Percentiles rank a stretch among this genome's conserved stretches.
Conservation (phyloP, 2,113 vertebrate species). For the Himantopus leucocephalus region DNA sequence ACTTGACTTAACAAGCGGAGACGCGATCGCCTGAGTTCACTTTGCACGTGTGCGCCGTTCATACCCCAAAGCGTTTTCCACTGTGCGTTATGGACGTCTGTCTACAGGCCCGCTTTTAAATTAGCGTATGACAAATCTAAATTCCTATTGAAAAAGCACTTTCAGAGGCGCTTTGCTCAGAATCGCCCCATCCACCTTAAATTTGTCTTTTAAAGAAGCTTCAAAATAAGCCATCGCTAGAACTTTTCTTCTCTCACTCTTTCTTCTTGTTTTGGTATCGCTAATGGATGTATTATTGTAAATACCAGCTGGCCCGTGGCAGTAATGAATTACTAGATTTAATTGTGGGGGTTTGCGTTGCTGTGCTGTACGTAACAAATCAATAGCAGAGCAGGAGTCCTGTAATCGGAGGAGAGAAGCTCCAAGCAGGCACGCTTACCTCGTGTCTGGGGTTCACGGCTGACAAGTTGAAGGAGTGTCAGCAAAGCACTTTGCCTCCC, state of each 20-base stretch:
- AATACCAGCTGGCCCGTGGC: background rate
- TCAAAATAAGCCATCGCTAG: background rate
- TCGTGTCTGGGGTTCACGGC: background rate
- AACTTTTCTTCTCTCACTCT: background rate
- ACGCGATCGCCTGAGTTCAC: accelerated
- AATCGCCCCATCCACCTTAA: accelerated
- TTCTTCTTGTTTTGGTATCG: background rate
- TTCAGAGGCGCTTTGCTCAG: background rate
- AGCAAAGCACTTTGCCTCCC: background rate
- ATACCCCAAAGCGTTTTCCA: background rate
- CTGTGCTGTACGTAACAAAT: background rate
- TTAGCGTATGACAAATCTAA: accelerated
- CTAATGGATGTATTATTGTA: background rate
- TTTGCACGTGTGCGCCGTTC: too few species aligned
- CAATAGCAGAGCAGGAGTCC: background rate
- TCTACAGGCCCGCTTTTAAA: background rate
- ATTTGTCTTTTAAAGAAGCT: background rate
- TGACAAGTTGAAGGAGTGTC: background rate
- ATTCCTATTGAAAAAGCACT: background rate
- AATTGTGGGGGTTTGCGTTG: background rate
- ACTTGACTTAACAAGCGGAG: background rate
- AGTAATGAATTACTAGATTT: background rate
- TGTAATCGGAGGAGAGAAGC: background rate
- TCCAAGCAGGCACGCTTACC: background rate
- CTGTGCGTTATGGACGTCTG: background rate